Base-by-base conservation (phyloP, 2,888 invertebrate genomes). In the Cremastinae sp. region DNA sequence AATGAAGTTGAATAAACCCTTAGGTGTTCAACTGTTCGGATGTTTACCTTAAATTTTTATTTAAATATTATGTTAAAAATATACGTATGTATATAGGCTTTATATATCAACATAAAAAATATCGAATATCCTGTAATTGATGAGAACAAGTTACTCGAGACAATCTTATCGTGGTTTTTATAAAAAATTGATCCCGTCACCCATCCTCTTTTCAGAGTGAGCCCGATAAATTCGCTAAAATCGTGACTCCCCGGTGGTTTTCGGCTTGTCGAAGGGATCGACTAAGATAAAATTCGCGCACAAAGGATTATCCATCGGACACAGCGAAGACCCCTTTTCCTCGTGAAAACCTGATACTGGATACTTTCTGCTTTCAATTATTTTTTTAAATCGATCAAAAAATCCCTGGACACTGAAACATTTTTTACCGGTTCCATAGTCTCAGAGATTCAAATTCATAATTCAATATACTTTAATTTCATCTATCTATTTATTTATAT, bases 181-280 rank as follows among this genome's bases (percentile, higher is more conserved):
- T 84, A 85, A 87, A 87, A 87, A 86, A 88, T 87, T 84, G 87
- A 87, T 83, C 84, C 70, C 81, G 87, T 88, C 87, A 10, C 49
- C 28, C 43, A 12, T 38, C 12, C 14, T 49, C 62, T 64, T 64
- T 74, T 64, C 51, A 74, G 22, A 41, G 69, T 36, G 49, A 20
- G 41, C 47, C 18, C 54, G 58, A 61, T 47, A 66, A 68, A 61
- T 54, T 53, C 34, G 56, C 74, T 43, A 74, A 64, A 69, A 64
- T 8, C 61, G 61, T 28, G n/a, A 45, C 34, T 36, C 14, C 20
- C 28, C n/a, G 14, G 47, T 45, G 47, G 64, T 53, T 41, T 74
- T 28, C 62, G 16, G 69, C 56, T 74, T 64, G 41, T 74, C 34
- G 66, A 12, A 61, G 34, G 28, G 74, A 74, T 74, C 74, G 10